Percentiles rank a stretch among this genome's conserved stretches.
These are phyloP conservation scores for Gobiocypris rarus DNA, from an alignment of 2,113 vertebrate genomes.

Conservation along the genomic window DNA sequence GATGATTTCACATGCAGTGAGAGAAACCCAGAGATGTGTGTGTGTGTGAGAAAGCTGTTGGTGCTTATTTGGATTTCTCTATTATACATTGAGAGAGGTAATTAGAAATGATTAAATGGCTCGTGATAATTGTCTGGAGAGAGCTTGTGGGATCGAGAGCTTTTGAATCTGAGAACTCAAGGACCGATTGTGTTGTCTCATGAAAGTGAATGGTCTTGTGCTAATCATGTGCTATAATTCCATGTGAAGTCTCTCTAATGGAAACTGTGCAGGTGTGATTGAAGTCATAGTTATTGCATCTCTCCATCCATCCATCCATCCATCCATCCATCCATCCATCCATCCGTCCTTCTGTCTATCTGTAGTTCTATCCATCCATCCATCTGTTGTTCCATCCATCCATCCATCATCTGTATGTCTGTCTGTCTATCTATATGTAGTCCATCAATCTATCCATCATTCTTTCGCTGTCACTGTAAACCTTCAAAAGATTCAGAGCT, in stretches of 20 bases:
- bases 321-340: no score
- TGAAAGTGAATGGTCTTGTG: constrained; percentile 3
- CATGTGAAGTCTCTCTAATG: constrained; percentile 1
- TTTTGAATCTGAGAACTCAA: not conserved
- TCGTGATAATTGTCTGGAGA: constrained; percentile 36
- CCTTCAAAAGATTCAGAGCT: no score
- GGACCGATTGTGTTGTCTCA: constrained; percentile 12
- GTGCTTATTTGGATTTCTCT: constrained; percentile 49
- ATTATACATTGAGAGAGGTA: constrained; percentile 48
- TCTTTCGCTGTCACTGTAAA: no score
- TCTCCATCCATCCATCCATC: no score
- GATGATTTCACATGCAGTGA: constrained; percentile 20
- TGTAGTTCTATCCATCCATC: no score
- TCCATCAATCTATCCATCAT: no score
- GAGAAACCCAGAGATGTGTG: not conserved
- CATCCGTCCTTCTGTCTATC: no score
- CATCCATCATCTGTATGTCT: no score
- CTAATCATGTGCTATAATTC: not conserved
- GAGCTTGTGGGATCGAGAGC: constrained; percentile 17
- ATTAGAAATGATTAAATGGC: constrained; percentile 55
- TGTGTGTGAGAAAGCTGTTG: not conserved
- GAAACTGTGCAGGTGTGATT: constrained; percentile 1
- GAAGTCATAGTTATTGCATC: not conserved
- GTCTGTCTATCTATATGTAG: no score
- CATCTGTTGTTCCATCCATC: no score